Evolutionary conservation across 2,113 vertebrate genomes (phyloP).

Genomic region (Oenanthe oenanthe): DNA sequence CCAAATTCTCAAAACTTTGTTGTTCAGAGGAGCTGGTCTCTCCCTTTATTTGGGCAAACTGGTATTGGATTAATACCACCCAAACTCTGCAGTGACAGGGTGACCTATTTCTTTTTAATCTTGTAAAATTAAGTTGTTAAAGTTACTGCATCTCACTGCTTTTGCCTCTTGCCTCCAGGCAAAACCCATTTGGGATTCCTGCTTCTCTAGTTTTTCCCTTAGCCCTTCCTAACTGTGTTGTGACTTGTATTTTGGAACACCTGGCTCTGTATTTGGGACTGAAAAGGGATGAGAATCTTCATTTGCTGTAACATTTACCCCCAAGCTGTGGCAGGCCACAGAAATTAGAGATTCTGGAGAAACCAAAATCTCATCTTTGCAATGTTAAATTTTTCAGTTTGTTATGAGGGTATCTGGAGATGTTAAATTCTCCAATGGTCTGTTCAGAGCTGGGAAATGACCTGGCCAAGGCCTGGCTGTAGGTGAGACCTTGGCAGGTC

Average conservation of each 20-base stretch:
- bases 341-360: not conserved
- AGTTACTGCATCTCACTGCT: not conserved
- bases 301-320: not conserved
- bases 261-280: not conserved
- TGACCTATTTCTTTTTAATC: conserved; percentile 43
- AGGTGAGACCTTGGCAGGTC: not conserved
- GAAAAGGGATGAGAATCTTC: not conserved
- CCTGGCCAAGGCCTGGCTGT: not conserved
- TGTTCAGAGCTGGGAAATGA: not conserved
- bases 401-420: not conserved
- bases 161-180: conserved; percentile 14
- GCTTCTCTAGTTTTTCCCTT: conserved; percentile 33
- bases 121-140: conserved; percentile 26
- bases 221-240: not conserved
- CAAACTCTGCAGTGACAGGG: not conserved
- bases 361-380: not conserved
- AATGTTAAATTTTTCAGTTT: not conserved
- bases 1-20: not conserved
- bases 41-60: not conserved
- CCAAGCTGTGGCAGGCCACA: not conserved
- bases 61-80: conserved; percentile 3
- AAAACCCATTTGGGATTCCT: conserved; percentile 31
- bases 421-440: accelerated
- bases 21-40: not conserved
- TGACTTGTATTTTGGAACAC: conserved; percentile 34